Evolutionary conservation across 2,113 vertebrate genomes (phyloP), one percentile per base, ranked within the genome.

Genomic region (Gadus macrocephalus): DNA sequence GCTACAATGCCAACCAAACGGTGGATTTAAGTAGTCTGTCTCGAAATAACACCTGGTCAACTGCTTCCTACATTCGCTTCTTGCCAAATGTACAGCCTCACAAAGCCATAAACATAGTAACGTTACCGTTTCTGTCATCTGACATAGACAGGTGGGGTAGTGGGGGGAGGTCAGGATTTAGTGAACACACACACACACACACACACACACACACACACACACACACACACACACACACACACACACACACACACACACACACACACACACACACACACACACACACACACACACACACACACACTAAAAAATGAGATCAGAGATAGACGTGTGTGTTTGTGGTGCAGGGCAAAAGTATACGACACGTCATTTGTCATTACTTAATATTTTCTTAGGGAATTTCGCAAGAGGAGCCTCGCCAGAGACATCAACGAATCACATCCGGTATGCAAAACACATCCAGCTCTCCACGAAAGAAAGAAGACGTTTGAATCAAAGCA

Each of bases 361-460:
- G 8, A 49, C 9, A 49, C 7, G 42, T 49, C 42, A 49, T 14
- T 9, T 49, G 42, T 49, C 9, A 9, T 14, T 9, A 49, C 42
- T 49, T 12, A 14, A 49, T 49, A 19, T 20, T 20, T n/a, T 61
- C 11, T 20, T 2, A 6, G 11, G 22, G 2, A 4, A 38, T 38
- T 65, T 65, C 25, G 31, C 62, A 35, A 64, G 25, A 64, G 62
- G 12, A 64, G 25, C 22, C 11, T 22, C 20, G 20, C 60, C 62
- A 67, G 42, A 49, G 42, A 14, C 42, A 7, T 53, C 69, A 72
- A 68, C 79, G 81, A 80, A 85, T 88, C 86, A 88, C 83, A 85
- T 89, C 88, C 88, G 86, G 88, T 84, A 86, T 87, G 81, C 81
- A 85, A 86, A 82, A 82, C 76, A 76, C 85, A 89, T 74, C 68